phyloP scores from a whole-genome alignment of 2,888 invertebrate genomes.

The Desoria tigrina region DNA sequence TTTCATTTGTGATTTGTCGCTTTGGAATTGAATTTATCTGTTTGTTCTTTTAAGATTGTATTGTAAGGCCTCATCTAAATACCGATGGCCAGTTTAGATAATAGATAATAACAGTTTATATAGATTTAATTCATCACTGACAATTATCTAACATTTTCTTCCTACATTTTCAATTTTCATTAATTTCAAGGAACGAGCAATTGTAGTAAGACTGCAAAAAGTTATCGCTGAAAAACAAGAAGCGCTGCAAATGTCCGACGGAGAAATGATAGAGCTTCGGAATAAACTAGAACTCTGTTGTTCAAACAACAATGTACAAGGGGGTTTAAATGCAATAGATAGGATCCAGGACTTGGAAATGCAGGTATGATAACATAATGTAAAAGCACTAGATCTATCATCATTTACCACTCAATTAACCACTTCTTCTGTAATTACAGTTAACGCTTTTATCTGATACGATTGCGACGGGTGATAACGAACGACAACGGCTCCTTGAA shows the following conservation, averaged over 20 bases:
- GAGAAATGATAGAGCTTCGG: constrained; percentile 30
- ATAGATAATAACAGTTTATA: no score
- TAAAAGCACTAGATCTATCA: neutral
- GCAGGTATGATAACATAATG: constrained; percentile 24
- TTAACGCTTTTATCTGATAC: no score
- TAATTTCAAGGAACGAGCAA: constrained; percentile 39
- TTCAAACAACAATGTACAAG: constrained; percentile 17
- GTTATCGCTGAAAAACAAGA: constrained; percentile 42
- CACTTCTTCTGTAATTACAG: constrained; percentile 8
- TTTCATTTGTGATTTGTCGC: neutral
- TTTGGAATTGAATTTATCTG: neutral
- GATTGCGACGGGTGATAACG: constrained; percentile 63
- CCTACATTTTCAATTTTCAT: neutral
- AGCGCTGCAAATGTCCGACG: constrained; percentile 31
- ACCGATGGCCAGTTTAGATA: no score
- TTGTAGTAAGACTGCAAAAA: constrained; percentile 34
- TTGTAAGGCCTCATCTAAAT: no score
- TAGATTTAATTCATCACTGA: no score
- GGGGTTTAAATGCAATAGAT: constrained; percentile 25
- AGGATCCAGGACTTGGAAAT: constrained; percentile 32
- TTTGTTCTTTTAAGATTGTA: no score
- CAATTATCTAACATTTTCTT: constrained; percentile 1
- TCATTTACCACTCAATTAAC: neutral
- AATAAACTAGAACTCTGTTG: constrained; percentile 38
- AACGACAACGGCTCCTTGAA: constrained; percentile 65